A percentile compares a stretch with the other conserved stretches of the same genome.
Conservation (phyloP, 1,140 invertebrate species). For the Oryctes rhinoceros region DNA sequence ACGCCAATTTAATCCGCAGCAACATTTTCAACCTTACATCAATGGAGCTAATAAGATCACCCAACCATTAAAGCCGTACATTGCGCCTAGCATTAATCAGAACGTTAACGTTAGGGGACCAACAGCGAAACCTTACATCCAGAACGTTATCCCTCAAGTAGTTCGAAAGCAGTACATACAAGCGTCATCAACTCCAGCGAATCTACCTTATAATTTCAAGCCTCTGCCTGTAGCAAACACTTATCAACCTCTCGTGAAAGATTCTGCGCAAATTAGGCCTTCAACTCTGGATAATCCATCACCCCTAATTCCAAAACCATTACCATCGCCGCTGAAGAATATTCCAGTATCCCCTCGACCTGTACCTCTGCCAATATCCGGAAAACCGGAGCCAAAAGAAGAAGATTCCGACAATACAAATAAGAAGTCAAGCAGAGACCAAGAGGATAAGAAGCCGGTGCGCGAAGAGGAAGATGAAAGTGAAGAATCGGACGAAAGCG, state of each 20-base stretch:
- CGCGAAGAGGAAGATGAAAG: slow-evolving; percentile 31
- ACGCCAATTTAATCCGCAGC: neutral
- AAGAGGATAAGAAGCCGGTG: slow-evolving; percentile 14
- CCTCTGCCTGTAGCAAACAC: neutral
- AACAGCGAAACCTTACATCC: neutral
- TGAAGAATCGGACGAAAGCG: slow-evolving; percentile 44
- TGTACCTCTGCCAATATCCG: neutral
- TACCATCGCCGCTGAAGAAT: slow-evolving; percentile 40
- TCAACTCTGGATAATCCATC: neutral
- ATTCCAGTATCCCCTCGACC: slow-evolving; percentile 6
- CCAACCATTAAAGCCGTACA: neutral
- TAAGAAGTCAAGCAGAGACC: slow-evolving; percentile 26
- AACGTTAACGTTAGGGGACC: neutral
- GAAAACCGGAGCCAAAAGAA: slow-evolving; percentile 40
- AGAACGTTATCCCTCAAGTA: neutral
- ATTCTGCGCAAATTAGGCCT: neutral
- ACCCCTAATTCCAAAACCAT: neutral
- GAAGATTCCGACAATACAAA: slow-evolving; percentile 41
- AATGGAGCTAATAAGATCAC: no score
- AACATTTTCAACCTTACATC: neutral
- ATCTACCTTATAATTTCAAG: neutral
- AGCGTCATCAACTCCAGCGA: neutral
- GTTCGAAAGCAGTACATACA: neutral
- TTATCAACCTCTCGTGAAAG: neutral
- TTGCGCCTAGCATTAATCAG: neutral